Evolutionary conservation across 2,113 vertebrate genomes (phyloP).

Genomic region (Poeciliopsis retropinna): DNA sequence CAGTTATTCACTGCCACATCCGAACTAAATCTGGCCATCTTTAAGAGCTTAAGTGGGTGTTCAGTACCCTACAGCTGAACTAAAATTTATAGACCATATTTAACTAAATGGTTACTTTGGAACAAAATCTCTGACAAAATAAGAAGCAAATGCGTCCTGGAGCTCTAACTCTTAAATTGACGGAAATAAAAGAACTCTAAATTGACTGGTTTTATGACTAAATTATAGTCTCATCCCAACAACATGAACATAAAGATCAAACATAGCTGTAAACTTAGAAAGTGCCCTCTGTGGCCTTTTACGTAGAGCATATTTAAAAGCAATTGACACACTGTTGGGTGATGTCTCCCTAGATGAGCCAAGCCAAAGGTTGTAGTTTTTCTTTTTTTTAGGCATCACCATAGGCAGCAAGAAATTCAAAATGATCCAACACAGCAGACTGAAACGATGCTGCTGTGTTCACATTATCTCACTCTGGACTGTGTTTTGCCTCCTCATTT

Average conservation of each 20-base stretch:
- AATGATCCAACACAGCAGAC: not conserved
- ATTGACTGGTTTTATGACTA: not conserved
- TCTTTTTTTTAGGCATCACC: not conserved
- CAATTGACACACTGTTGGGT: not conserved
- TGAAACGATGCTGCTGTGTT: not conserved
- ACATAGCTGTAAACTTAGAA: not conserved
- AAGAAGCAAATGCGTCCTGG: not conserved
- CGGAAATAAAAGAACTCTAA: not conserved
- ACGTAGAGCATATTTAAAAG: not conserved
- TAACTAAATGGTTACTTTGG: not conserved
- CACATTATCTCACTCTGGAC: not conserved
- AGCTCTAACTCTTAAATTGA: not conserved
- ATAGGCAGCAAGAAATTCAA: not conserved
- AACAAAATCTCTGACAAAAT: not conserved
- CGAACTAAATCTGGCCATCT: not conserved
- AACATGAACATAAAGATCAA: not conserved
- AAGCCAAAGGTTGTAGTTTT: not conserved
- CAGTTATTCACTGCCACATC: not conserved
- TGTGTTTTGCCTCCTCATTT: not conserved
- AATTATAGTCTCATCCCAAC: not conserved
- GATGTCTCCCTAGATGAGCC: not conserved
- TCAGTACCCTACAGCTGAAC: not conserved
- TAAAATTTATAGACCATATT: not conserved
- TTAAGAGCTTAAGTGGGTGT: not conserved
- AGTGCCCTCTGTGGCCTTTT: too few relatives aligned